Evolutionary conservation across 1,140 invertebrate species (phyloP), one percentile per base, ranked within the genome.

Genomic region (Cepaea nemoralis): DNA sequence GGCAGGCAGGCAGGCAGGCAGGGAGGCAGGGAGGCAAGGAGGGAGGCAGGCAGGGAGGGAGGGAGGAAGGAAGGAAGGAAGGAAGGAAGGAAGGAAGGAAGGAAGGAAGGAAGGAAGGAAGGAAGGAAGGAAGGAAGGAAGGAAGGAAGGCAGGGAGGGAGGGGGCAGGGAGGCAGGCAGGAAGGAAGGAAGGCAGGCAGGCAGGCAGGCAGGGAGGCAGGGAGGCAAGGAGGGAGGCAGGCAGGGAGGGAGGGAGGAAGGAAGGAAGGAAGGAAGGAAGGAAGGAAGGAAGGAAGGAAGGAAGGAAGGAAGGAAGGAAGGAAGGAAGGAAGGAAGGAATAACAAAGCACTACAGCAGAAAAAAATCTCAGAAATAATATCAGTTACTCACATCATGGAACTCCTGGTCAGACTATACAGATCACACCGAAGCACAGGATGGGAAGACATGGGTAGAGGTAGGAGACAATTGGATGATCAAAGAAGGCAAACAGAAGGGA

Each of bases 41-140:
- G n/a, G n/a, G n/a, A n/a, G n/a, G n/a, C n/a, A n/a, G n/a, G n/a
- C 48, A 77, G 55, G 35, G 55, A 77, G 50, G 37, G 55, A 35
- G 37, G 22, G 39, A 48, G 31, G 31, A 33, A 69, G 67, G 33
- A 33, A 31, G 31, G 33, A 31, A n/a, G n/a, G n/a, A n/a, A n/a
- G n/a, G n/a, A n/a, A n/a, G n/a, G n/a, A n/a, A n/a, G n/a, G n/a
- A n/a, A n/a, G n/a, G n/a, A n/a, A n/a, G n/a, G n/a, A n/a, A n/a
- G n/a, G n/a, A n/a, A n/a, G n/a, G n/a, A n/a, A n/a, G n/a, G n/a
- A n/a, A n/a, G n/a, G n/a, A n/a, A n/a, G n/a, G n/a, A n/a, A n/a
- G n/a, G n/a, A n/a, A n/a, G n/a, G n/a, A n/a, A n/a, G n/a, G n/a
- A n/a, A n/a, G n/a, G n/a, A n/a, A n/a, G n/a, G n/a, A n/a, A n/a